A percentile compares a stretch with the other conserved stretches of the same genome.
Conservation (phyloP, 2,888 invertebrate species). For the Cheiracanthium punctorium region DNA sequence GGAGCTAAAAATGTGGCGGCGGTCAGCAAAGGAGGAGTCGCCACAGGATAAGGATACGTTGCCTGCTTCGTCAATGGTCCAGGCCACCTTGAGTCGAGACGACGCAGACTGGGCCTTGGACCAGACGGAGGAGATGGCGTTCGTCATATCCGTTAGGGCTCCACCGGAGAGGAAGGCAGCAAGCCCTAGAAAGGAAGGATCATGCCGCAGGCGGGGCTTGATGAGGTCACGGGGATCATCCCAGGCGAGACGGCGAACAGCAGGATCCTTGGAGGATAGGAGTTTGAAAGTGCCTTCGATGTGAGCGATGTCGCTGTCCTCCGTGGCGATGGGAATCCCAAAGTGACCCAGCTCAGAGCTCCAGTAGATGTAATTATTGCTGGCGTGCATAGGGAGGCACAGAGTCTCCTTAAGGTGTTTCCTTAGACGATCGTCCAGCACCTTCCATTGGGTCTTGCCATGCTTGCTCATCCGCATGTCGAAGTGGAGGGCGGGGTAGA, state of each 20-base stretch:
- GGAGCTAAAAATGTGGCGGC: neutral
- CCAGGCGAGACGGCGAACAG: neutral
- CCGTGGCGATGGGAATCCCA: neutral
- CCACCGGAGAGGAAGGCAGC: neutral
- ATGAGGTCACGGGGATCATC: neutral
- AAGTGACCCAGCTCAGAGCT: neutral
- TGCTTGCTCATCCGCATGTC: neutral
- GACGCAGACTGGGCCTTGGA: neutral
- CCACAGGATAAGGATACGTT: neutral
- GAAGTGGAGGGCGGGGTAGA: neutral
- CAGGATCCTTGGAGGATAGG: no score
- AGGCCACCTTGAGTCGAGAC: neutral
- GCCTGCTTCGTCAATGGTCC: neutral
- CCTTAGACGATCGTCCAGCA: neutral
- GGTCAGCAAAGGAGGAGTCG: neutral
- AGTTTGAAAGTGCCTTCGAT: neutral
- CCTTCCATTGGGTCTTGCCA: neutral
- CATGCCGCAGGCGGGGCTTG: no score
- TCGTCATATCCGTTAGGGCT: no score
- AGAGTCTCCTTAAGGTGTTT: neutral
- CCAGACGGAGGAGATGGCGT: neutral
- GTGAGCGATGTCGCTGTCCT: neutral
- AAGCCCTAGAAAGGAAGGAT: neutral
- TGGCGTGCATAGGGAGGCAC: neutral
- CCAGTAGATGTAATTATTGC: neutral